These are phyloP conservation scores for Oreochromis niloticus DNA, from an alignment of 2,113 vertebrate species.

Conservation along the genomic window DNA sequence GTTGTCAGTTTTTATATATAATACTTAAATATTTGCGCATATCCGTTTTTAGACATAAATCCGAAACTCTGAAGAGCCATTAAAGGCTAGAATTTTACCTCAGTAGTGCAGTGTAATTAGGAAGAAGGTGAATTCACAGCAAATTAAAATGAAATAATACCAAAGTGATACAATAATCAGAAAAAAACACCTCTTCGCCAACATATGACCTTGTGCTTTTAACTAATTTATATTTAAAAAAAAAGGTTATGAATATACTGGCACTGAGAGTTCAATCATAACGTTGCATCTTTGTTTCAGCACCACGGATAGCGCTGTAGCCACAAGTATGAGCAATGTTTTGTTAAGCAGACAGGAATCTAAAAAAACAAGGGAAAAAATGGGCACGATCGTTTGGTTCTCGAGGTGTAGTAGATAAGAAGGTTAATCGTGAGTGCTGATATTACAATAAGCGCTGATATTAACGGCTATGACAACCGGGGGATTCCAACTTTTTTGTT, in stretches of 20 bases:
- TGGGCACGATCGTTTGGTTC: rapidly evolving
- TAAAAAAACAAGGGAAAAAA: not conserved
- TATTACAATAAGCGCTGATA: not conserved
- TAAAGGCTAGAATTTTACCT: not conserved
- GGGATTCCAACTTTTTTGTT: not conserved
- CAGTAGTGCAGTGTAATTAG: not conserved
- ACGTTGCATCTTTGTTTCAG: not conserved
- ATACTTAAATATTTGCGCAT: not conserved
- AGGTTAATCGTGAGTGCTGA: not conserved
- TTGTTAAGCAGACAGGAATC: not conserved
- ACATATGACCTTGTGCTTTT: not conserved
- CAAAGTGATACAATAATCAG: not conserved
- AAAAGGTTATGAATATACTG: not conserved
- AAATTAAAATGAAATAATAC: not conserved
- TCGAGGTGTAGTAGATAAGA: not conserved
- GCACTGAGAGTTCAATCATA: not conserved
- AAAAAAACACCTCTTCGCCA: rapidly evolving
- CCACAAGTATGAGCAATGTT: not conserved
- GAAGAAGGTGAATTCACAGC: not conserved
- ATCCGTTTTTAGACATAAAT: not conserved
- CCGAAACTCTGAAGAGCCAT: not conserved
- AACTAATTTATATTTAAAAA: not conserved
- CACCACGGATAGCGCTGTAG: not conserved
- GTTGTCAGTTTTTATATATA: not conserved
- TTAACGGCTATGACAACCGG: not conserved